These are phyloP conservation scores for Mesochorus sp. DNA, from an alignment of 2,888 invertebrate genomes.

Conservation along the genomic window DNA sequence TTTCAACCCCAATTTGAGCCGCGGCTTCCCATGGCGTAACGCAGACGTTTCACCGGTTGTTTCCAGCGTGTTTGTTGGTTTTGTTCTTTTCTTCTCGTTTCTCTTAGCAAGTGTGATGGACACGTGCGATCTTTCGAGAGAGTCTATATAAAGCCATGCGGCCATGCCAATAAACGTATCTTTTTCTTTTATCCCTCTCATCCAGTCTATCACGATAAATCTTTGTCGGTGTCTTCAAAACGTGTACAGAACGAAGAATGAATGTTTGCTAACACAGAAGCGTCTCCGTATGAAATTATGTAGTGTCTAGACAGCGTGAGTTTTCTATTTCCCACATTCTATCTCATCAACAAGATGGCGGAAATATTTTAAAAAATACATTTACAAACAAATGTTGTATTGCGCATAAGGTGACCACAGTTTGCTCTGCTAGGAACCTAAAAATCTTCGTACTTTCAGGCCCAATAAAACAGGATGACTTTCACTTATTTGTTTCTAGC, in stretches of 20 bases:
- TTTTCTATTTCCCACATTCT: constrained; percentile 40
- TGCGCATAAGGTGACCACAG: constrained; percentile 11
- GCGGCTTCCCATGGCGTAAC: constrained; percentile 45
- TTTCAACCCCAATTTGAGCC: constrained; percentile 79
- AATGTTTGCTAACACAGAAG: no score
- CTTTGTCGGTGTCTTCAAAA: not conserved
- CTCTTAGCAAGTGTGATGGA: constrained; percentile 72
- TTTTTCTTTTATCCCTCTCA: constrained; percentile 44
- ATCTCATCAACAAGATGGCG: constrained; percentile 26
- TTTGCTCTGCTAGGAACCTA: constrained; percentile 4
- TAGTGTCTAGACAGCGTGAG: constrained; percentile 17
- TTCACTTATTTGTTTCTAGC: not conserved
- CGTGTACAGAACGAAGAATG: not conserved
- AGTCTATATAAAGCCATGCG: constrained; percentile 51
- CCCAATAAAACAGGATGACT: constrained; percentile 27
- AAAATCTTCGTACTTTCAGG: constrained; percentile 26
- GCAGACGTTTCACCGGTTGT: constrained; percentile 53
- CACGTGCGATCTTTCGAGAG: constrained; percentile 65
- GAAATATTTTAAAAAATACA: constrained; percentile 34
- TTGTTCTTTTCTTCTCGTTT: constrained; percentile 61
- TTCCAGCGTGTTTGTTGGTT: constrained; percentile 43
- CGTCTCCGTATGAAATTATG: no score
- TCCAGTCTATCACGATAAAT: constrained; percentile 31
- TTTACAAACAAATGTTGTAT: constrained; percentile 36
- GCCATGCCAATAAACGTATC: constrained; percentile 78